These are phyloP conservation scores for Corythoichthys haematopterus DNA, from an alignment of 2,113 vertebrate species.

Conservation along the genomic window DNA sequence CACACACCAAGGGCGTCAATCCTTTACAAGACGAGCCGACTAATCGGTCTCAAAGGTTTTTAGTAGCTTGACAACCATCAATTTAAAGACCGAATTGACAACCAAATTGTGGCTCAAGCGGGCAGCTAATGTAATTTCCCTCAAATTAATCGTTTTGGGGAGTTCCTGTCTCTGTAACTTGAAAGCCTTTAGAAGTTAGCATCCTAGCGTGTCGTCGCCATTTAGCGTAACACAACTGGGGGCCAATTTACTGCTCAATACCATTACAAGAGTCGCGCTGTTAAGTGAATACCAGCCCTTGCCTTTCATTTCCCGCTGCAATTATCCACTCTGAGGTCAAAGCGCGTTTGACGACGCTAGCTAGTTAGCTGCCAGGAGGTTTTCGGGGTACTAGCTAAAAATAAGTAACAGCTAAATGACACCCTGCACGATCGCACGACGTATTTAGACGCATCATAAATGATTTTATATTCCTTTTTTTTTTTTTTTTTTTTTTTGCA, in stretches of 20 bases:
- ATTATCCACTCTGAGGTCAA: slow-evolving; percentile 66
- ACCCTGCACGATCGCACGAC: slow-evolving; percentile 33
- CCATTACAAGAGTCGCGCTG: slow-evolving; percentile 49
- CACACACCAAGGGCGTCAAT: no score
- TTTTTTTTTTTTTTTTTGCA: neutral
- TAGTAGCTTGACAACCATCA: no score
- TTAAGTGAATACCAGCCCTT: slow-evolving; percentile 59
- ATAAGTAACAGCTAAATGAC: slow-evolving; percentile 68
- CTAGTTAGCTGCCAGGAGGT: neutral
- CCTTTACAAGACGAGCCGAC: no score
- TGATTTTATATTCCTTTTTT: slow-evolving; percentile 2
- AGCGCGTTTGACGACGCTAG: neutral
- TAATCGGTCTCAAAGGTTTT: no score
- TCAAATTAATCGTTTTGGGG: neutral
- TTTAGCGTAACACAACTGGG: slow-evolving; percentile 41
- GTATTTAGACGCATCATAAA: neutral
- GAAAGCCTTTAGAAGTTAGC: neutral
- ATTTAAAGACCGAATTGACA: no score
- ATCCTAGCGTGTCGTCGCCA: neutral
- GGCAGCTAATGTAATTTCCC: no score
- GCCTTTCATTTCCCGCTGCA: slow-evolving; percentile 47
- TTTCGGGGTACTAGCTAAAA: slow-evolving; percentile 27
- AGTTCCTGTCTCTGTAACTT: neutral
- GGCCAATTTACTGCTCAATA: slow-evolving; percentile 39
- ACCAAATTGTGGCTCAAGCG: no score